Base-by-base conservation (phyloP, 2,888 invertebrate genomes). In the Miltochrista miniata region DNA sequence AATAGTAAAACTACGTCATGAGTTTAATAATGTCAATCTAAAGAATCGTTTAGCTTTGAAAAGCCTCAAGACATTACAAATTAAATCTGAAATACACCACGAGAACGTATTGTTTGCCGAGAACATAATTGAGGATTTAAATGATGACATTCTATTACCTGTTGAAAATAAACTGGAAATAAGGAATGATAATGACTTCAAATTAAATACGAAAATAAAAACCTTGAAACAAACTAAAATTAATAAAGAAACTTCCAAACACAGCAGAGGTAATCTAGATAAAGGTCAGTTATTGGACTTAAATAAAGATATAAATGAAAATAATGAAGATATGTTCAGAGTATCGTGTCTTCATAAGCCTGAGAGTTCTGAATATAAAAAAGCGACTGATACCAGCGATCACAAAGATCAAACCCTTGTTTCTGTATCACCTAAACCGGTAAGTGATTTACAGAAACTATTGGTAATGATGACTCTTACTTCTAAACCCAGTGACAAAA, bases 401-500 rank as follows among this genome's bases (percentile, higher is more conserved):
- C 38, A 39, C 5, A 41, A 50, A 18, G 47, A 35, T 2, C 8
- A 8, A 7, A 5, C 2, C 35, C 42, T 53, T 15, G 14, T 34
- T 30, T 56, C 43, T 35, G 56, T 51, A 39, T 33, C 47, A 11
- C 61, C 63, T 7, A 51, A 49, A 2, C 54, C 72, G 48, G 64
- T 61, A 35, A 70, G 74, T 54, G 82, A 88, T 66, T 73, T 89
- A 48, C 79, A 89, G 57, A 81, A 83, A 30, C 62, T 88, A 48
- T 66, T 89, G 42, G 81, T 83, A 58, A 85, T 85, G 84, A 84
- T 88, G 85, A 74, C 86, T 2, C 61, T 90, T 36, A 72, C 83
- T 38, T 72, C 79, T 11, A 24, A 24, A 5, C 18, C 18, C 18
- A 24, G 2, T n/a, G n/a, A n/a, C n/a, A 77, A 80, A 42, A 45